Conservation (phyloP, 1,140 invertebrate genomes). For the Drosophila elegans region DNA sequence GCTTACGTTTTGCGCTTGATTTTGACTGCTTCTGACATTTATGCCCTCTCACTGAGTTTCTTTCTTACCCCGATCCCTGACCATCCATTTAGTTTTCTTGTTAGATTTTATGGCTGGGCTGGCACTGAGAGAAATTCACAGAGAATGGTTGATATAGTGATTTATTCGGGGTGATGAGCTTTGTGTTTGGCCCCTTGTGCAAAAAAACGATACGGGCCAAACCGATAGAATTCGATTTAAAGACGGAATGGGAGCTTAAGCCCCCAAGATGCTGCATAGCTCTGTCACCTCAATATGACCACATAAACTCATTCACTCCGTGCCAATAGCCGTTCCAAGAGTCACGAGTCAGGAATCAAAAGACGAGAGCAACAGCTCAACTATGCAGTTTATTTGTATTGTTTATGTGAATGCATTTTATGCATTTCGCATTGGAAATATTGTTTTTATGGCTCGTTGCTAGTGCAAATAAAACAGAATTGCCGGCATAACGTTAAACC, state of each 20-base stretch:
- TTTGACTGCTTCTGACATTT: slow-evolving; percentile 80
- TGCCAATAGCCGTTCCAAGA: slow-evolving; percentile 25
- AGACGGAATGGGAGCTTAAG: background rate
- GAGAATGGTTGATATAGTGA: slow-evolving; percentile 59
- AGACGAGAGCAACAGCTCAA: slow-evolving; percentile 14
- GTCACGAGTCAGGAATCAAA: slow-evolving; percentile 30
- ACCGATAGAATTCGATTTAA: background rate
- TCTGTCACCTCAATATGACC: background rate
- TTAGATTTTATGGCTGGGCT: slow-evolving; percentile 69
- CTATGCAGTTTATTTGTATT: slow-evolving; percentile 39
- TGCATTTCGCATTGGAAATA: slow-evolving; percentile 56
- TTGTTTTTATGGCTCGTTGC: slow-evolving; percentile 56
- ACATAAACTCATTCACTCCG: slow-evolving; percentile 15
- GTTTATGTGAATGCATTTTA: slow-evolving; percentile 48
- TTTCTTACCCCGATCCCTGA: slow-evolving; percentile 11
- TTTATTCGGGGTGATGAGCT: slow-evolving; percentile 57
- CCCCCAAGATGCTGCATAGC: background rate
- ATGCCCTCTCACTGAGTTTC: slow-evolving; percentile 50
- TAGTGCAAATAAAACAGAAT: slow-evolving; percentile 47
- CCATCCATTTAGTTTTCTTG: slow-evolving; percentile 70
- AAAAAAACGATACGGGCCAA: slow-evolving; percentile 8
- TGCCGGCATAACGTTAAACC: slow-evolving; percentile 51
- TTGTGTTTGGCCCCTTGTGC: slow-evolving; percentile 38
- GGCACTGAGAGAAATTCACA: slow-evolving; percentile 26
- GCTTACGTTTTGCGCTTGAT: slow-evolving; percentile 56